Base-by-base conservation (phyloP, 2,113 vertebrate genomes). In the Synodontis membranacea region DNA sequence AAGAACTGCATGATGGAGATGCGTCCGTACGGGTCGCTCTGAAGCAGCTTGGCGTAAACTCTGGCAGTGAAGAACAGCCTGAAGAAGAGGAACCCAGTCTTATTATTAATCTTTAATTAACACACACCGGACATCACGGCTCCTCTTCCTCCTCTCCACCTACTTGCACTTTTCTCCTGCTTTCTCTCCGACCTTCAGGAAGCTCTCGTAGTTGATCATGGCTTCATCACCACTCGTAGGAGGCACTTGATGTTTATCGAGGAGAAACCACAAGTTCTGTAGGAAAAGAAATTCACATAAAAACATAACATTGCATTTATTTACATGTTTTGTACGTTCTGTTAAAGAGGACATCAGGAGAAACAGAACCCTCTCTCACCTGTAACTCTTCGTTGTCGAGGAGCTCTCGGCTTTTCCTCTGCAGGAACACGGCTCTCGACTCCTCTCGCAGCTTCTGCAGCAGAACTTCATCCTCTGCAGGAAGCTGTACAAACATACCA, bases 1-100 rank as follows among this genome's bases (percentile, higher is more conserved):
- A 99, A 99, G 93, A 99, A 99, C 92, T 99, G 98, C 97, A 99
- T 99, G 89, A 99, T 99, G 84, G 98, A 98, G 92, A 99, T 97
- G 90, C 98, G 96, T 89, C 98, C 98, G 6, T 98, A 97, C 12
- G 97, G 96, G 92, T 99, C 98, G 52, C 90, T 97, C 91, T 97
- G 95, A 83, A 99, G 95, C 86, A 99, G 96, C 90, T 99, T 99
- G 91, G 97, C 96, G 89, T 97, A 99, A 48, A 99, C 96, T 94
- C 96, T 96, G 17, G 97, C 96, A 86, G 97, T 97, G 89, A 99
- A 99, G 93, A 99, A 99, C 17, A 97, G 96, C 91, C 98, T 99
- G 91, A 84, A 89, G 92, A 92, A 88, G 88, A 86, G 50, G 90
- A 83, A 90, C 37, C 4, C 25, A 28, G 25, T 14, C 56, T 60